Evolutionary conservation across 35 echinoderm and acorn worm species (phyloP).

Genomic region (Ophioderma brevispina): DNA sequence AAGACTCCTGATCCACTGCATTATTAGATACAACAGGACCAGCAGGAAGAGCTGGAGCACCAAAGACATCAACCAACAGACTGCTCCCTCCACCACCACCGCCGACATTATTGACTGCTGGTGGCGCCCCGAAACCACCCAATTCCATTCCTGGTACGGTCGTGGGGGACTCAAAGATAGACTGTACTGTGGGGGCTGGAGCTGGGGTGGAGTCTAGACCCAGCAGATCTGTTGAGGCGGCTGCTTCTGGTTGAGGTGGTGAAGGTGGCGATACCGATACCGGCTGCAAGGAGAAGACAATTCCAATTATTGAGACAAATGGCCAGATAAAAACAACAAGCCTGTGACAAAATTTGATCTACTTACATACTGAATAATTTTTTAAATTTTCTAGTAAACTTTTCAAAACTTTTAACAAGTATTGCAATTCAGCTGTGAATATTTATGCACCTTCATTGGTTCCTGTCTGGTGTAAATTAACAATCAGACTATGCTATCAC

Average conservation of each 20-base stretch:
- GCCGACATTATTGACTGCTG: conserved; percentile 17
- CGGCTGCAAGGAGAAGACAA: neutral
- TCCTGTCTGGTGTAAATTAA: no score
- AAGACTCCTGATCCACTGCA: neutral
- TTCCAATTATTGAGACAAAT: no score
- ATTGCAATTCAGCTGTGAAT: no score
- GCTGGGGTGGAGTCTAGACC: conserved; percentile 76
- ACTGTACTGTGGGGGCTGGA: conserved; percentile 16
- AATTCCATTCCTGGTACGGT: neutral
- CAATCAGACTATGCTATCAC: no score
- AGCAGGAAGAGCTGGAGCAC: neutral
- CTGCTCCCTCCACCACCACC: neutral
- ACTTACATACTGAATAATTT: no score
- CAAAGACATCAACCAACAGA: conserved; percentile 82
- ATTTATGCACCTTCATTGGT: no score
- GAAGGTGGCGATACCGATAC: neutral
- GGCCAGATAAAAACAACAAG: no score
- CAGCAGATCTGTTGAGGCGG: conserved; percentile 68
- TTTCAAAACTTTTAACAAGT: no score
- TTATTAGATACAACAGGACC: neutral
- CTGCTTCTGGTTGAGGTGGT: neutral
- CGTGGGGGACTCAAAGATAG: conserved; percentile 36
- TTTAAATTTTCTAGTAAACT: no score
- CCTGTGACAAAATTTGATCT: no score
- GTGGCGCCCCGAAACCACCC: neutral